These are phyloP conservation scores for Todus mexicanus DNA, from an alignment of 2,797 vertebrate genomes.

Conservation along the genomic window DNA sequence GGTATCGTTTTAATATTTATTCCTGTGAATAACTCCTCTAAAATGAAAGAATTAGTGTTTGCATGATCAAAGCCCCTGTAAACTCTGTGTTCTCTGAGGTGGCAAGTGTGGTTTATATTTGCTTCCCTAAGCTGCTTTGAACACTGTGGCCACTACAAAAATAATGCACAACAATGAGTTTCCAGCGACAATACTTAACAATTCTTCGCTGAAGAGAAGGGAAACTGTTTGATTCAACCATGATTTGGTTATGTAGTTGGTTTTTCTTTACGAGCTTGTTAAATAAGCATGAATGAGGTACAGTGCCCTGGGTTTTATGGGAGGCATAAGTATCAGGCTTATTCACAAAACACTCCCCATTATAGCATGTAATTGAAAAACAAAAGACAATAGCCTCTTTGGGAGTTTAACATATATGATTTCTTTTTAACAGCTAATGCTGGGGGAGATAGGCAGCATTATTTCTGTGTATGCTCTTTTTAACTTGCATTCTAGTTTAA, in stretches of 20 bases:
- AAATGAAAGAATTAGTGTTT: constrained; percentile 36
- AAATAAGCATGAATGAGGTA: constrained; percentile 2
- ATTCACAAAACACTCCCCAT: constrained; percentile 35
- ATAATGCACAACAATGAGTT: background rate
- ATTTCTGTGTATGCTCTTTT: background rate
- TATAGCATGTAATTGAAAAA: constrained; percentile 39
- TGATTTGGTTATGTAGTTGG: background rate
- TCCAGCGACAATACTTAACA: background rate
- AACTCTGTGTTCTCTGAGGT: constrained; percentile 34
- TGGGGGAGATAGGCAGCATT: background rate
- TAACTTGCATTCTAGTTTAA: background rate
- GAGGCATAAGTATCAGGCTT: background rate
- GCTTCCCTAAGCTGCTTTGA: constrained; percentile 14
- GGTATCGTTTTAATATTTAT: background rate
- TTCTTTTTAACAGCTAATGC: background rate
- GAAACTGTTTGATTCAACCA: background rate
- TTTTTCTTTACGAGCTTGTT: background rate
- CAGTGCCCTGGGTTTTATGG: background rate
- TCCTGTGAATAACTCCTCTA: background rate
- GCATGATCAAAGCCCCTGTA: constrained; percentile 15
- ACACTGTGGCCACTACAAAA: background rate
- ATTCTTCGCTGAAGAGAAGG: background rate
- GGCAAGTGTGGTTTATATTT: constrained; percentile 33
- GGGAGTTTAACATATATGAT: constrained; percentile 13
- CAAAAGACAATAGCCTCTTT: constrained; percentile 20